Evolutionary conservation across 2,113 vertebrate genomes (phyloP).

Genomic region (Zosterops pallidus): DNA sequence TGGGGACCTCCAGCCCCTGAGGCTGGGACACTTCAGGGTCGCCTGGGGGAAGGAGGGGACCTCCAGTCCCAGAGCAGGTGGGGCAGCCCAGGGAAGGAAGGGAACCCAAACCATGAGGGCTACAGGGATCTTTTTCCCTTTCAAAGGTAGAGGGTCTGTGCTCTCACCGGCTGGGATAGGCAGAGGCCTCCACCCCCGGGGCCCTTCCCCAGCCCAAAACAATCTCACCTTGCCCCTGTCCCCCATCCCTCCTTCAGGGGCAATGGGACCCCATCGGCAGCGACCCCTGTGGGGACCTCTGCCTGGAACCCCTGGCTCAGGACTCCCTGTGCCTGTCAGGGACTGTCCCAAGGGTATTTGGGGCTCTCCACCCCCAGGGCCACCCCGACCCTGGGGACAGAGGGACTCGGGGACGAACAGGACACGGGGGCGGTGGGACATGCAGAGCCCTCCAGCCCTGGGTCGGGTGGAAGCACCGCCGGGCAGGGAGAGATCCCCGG

Average conservation of each 20-base stretch:
- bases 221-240: neutral
- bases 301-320: neutral
- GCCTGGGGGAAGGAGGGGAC: neutral
- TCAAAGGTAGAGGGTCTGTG: neutral
- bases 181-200: neutral
- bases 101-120: neutral
- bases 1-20: neutral
- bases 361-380: rapidly evolving
- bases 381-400: no score
- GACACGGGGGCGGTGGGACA: neutral
- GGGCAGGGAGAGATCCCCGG: neutral
- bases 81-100: rapidly evolving
- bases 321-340: neutral
- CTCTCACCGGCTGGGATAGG: neutral
- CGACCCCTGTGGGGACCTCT: neutral
- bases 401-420: neutral
- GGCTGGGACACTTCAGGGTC: neutral
- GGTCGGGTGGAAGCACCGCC: neutral
- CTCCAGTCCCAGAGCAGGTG: neutral
- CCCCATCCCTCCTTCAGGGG: neutral
- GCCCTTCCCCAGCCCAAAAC: neutral
- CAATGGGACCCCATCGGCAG: neutral
- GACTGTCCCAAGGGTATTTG: no score
- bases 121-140: neutral
- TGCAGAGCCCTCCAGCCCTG: neutral